Evolutionary conservation across 2,888 invertebrate genomes (phyloP), one percentile per base, ranked within the genome.

Genomic region (Drosophila barbarae): DNA sequence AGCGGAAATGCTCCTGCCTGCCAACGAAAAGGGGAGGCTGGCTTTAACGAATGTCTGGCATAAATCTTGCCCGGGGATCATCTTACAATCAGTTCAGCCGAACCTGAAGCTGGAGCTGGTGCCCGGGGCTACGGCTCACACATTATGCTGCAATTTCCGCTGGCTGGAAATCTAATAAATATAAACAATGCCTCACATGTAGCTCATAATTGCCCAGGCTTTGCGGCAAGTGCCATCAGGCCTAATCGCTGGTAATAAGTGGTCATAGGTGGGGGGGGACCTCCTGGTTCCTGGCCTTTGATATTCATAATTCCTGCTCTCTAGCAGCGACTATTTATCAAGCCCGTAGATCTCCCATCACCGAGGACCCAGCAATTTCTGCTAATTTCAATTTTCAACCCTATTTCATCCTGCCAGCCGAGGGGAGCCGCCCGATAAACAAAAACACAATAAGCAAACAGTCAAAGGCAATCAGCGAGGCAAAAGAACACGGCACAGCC

Each of bases 321-420:
- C 21, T 32, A 35, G 30, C 9, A 23, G 36, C 34, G 18, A 34
- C 21, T 34, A 54, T 63, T 65, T 54, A 65, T 63, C 54, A 44
- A n/a, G 23, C 30, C 42, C 44, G 36, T 18, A 60, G 59, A 44
- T 47, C 18, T 59, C 23, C 10, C 18, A 36, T 59, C 9, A 15
- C 42, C n/a, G 13, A 15, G 26, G 15, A n/a, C 46, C 15, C 34
- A 30, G 28, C 54, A 5, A 71, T 75, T 77, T 71, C 15, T 53
- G 65, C 73, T 85, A 78, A 80, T 84, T 84, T 85, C 75, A 82
- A 82, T 84, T 84, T 85, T 76, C 74, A 81, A 69, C 77, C 69
- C 72, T 72, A 77, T 76, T 73, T 69, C 55, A 51, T 63, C 51
- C 36, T 51, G 50, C 60, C 35, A 26, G 32, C 34, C 18, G 21